These are phyloP conservation scores for Danaus plexippus DNA, from an alignment of 1,140 invertebrate genomes.

Conservation along the genomic window DNA sequence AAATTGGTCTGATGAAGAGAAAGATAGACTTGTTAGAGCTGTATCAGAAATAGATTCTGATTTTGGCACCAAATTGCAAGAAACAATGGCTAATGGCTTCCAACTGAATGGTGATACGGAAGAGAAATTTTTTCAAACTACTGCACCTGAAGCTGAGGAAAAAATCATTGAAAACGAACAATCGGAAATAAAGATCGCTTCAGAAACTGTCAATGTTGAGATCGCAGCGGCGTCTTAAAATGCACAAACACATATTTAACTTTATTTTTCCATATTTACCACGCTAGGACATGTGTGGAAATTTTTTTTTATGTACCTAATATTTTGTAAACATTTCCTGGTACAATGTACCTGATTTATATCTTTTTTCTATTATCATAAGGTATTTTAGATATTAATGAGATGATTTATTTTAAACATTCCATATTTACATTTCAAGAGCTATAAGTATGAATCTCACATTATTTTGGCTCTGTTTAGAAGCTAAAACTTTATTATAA, in stretches of 20 bases:
- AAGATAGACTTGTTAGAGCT: slow-evolving; percentile 77
- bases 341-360: slow-evolving; percentile 17
- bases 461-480: slow-evolving; percentile 4
- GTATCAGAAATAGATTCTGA: slow-evolving; percentile 80
- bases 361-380: slow-evolving; percentile 13
- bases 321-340: slow-evolving; percentile 6
- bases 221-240: slow-evolving; percentile 56
- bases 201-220: slow-evolving; percentile 47
- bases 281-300: too few species aligned
- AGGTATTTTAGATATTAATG: slow-evolving; percentile 4
- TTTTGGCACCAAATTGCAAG: slow-evolving; percentile 81
- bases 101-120: slow-evolving; percentile 44
- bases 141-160: slow-evolving; percentile 3
- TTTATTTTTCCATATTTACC: too few species aligned
- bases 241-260: slow-evolving; percentile 4
- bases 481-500: slow-evolving; percentile 2
- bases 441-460: slow-evolving; percentile 7
- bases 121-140: slow-evolving; percentile 10
- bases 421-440: slow-evolving; percentile 7
- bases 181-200: slow-evolving; percentile 22
- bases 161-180: slow-evolving; percentile 21
- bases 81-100: slow-evolving; percentile 57
- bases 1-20: slow-evolving; percentile 84
- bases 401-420: slow-evolving; percentile 4
- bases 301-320: too few species aligned